A percentile compares a stretch with the other conserved stretches of the same genome.
Evolutionary conservation across 2,888 invertebrate genomes (phyloP).

Genomic region (Sisyra nigra): DNA sequence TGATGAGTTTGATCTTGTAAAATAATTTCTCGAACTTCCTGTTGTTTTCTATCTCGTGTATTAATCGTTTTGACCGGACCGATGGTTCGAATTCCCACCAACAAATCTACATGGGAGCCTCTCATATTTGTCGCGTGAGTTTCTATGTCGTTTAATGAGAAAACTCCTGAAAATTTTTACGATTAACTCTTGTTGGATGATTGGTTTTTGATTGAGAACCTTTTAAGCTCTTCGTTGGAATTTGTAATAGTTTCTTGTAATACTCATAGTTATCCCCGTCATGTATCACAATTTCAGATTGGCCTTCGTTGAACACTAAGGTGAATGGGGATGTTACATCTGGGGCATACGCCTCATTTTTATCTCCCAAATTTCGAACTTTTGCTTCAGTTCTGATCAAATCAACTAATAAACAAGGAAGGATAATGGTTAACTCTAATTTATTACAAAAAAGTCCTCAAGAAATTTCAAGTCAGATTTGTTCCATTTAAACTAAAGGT

Average conservation of each 20-base stretch:
- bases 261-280: slow-evolving; percentile 30
- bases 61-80: slow-evolving; percentile 43
- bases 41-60: slow-evolving; percentile 38
- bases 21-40: slow-evolving; percentile 46
- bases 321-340: slow-evolving; percentile 47
- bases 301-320: slow-evolving; percentile 47
- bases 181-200: not conserved
- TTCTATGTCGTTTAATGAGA: slow-evolving; percentile 33
- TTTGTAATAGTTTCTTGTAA: slow-evolving; percentile 36
- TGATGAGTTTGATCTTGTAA: slow-evolving; percentile 46
- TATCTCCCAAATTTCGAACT: slow-evolving; percentile 32
- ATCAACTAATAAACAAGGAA: slow-evolving; percentile 36
- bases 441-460: too few relatives aligned
- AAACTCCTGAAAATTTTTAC: not conserved
- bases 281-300: slow-evolving; percentile 42
- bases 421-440: too few relatives aligned
- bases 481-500: too few relatives aligned
- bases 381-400: slow-evolving; percentile 47
- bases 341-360: slow-evolving; percentile 44
- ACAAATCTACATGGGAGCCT: slow-evolving; percentile 42
- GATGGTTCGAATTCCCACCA: slow-evolving; percentile 49
- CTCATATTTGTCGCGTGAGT: slow-evolving; percentile 23
- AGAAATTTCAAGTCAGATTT: too few relatives aligned
- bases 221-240: slow-evolving; percentile 47
- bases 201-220: slow-evolving; percentile 21